phyloP scores from a whole-genome alignment of 2,113 vertebrate genomes.

The Tapirus terrestris region DNA sequence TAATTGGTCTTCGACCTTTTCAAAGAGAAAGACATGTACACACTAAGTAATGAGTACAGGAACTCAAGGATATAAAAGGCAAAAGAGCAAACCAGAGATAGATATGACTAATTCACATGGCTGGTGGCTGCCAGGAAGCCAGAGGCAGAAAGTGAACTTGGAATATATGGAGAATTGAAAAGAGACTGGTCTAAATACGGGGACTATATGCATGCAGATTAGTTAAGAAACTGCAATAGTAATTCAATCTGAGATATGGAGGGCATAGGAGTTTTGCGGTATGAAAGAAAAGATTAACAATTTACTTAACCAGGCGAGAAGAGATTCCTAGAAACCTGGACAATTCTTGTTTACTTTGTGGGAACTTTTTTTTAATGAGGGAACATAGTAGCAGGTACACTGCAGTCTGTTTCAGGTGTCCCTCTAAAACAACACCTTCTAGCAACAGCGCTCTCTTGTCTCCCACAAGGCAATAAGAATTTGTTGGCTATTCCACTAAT shows the following conservation, averaged over 20 bases:
- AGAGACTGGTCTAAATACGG: not conserved
- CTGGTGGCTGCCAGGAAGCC: not conserved
- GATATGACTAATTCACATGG: not conserved
- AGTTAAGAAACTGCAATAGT: not conserved
- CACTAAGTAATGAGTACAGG: not conserved
- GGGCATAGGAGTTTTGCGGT: not conserved
- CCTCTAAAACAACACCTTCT: not conserved
- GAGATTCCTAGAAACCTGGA: not conserved
- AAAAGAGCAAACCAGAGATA: not conserved
- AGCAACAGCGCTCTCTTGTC: not conserved
- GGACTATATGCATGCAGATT: not conserved
- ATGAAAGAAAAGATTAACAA: not conserved
- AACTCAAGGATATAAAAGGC: not conserved
- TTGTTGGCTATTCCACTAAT: not conserved
- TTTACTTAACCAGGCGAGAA: not conserved
- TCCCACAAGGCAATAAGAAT: not conserved
- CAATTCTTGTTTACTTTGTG: not conserved
- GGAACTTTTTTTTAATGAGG: not conserved
- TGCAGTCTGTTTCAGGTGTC: not conserved
- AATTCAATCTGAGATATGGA: not conserved
- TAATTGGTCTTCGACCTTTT: not conserved
- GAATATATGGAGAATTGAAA: not conserved
- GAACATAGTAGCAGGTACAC: not conserved
- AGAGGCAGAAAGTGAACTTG: slow-evolving; percentile 24
- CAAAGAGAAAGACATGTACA: slow-evolving; percentile 2